Conservation (phyloP, 53 echinoderm and acorn worm genomes). For the Mesocentrotus franciscanus region DNA sequence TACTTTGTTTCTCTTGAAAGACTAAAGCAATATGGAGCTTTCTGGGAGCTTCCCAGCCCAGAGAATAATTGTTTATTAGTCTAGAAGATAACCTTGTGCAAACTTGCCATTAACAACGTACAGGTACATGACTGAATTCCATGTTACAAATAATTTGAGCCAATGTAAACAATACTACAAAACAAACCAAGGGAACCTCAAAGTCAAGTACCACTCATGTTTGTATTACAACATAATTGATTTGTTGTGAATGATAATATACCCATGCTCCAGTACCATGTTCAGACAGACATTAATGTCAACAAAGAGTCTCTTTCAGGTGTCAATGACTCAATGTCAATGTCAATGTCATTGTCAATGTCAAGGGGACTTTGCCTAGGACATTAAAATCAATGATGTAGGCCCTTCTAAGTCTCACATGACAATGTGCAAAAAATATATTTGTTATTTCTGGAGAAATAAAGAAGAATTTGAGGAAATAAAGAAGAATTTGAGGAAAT, state of each 20-base stretch:
- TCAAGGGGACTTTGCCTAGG: no score
- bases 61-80: no score
- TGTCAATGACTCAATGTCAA: neutral
- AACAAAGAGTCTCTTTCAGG: neutral
- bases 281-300: neutral
- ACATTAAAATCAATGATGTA: no score
- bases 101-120: neutral
- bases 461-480: no score
- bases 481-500: no score
- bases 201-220: neutral
- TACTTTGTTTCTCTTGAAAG: no score
- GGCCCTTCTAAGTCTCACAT: no score
- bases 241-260: neutral
- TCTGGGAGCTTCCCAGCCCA: no score
- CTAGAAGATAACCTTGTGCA: no score
- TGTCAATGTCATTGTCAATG: neutral
- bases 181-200: neutral
- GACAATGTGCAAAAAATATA: no score
- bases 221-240: neutral
- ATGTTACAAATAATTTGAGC: neutral
- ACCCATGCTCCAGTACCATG: neutral
- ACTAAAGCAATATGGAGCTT: no score
- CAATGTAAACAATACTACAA: constrained; percentile 25
- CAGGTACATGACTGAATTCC: neutral
- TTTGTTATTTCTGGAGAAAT: no score